Base-by-base conservation (phyloP, 2,113 vertebrate genomes). In the Manacus vitellinus region DNA sequence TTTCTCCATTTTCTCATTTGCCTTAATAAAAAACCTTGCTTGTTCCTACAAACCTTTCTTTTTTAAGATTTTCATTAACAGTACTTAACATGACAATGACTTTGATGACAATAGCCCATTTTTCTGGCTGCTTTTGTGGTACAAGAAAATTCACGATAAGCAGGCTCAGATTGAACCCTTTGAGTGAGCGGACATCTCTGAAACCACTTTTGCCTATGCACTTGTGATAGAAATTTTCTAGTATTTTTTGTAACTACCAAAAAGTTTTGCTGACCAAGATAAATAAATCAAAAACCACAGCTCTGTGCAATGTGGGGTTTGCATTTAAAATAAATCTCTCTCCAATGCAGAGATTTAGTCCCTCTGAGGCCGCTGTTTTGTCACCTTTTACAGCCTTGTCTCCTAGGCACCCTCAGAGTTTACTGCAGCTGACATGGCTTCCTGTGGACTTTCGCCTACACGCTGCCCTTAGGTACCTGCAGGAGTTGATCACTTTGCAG, bases 391-490 rank as follows among this genome's bases (percentile, higher is more conserved):
- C 92, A 91, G 89, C 7, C 58, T 59, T 49, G 73, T 96, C 97
- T 97, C 97, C 91, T 73, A 80, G 95, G 96, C 31, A 90, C 87
- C 58, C 77, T 93, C 52, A 30, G 80, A 76, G 78, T 89, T 95
- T 93, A 83, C 63, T 87, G 92, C 78, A 66, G 76, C 96, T 94
- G 90, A 24, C 65, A 20, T 25, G 58, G 91, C 93, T 98, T 98
- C 96, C 97, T 84, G 87, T 94, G 96, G 96, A 76, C 51, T 10
- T 43, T 87, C 5, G 21, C 72, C 93, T 80, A 44, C 15, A 1
- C 15, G 0, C 77, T 62, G 92, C 87, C 91, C 88, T 94, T 27
- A 58, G 94, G 95, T 96, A 91, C 92, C 94, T 89, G 94, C 85
- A 47, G 54, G 85, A 73, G 61, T 85, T 13, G 33, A 89, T 95